phyloP scores from a whole-genome alignment of 2,888 invertebrate species.

The Onthophagus sagittarius region DNA sequence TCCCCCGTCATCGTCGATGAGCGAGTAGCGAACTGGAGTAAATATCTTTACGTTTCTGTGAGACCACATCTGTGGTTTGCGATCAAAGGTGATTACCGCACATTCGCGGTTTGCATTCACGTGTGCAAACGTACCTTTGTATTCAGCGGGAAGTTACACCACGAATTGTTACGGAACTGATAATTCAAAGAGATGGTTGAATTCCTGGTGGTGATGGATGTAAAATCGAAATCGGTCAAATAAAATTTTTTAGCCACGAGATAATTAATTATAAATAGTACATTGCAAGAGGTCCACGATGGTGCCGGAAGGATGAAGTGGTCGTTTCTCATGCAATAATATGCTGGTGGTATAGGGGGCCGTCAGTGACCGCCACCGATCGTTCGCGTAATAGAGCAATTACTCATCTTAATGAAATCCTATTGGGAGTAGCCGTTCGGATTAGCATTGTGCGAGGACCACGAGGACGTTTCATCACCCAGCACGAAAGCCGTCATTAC shows the following conservation, averaged over 20 bases:
- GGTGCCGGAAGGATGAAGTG: background rate
- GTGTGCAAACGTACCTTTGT: background rate
- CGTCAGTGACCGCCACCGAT: conserved; percentile 4
- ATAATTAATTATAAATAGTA: background rate
- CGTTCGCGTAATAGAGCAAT: conserved; percentile 13
- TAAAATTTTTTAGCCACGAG: background rate
- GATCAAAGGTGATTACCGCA: background rate
- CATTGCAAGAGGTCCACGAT: background rate
- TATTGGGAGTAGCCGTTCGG: conserved; percentile 5
- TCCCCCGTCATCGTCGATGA: background rate
- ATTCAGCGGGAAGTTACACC: background rate
- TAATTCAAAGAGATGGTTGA: too few species aligned
- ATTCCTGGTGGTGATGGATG: too few species aligned
- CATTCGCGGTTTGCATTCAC: background rate
- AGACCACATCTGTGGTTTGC: background rate
- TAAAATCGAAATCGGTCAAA: too few species aligned
- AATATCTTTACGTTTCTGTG: background rate
- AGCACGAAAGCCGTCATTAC: conserved; percentile 4
- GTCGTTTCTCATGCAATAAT: conserved; percentile 3
- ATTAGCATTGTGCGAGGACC: conserved; percentile 5
- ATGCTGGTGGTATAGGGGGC: conserved; percentile 5
- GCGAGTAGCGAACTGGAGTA: background rate
- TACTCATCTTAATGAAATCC: conserved; percentile 10
- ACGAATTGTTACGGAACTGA: too few species aligned
- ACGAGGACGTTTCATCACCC: background rate